These are phyloP conservation scores for Drosophila trapezifrons DNA, from an alignment of 1,140 invertebrate species.

Conservation along the genomic window DNA sequence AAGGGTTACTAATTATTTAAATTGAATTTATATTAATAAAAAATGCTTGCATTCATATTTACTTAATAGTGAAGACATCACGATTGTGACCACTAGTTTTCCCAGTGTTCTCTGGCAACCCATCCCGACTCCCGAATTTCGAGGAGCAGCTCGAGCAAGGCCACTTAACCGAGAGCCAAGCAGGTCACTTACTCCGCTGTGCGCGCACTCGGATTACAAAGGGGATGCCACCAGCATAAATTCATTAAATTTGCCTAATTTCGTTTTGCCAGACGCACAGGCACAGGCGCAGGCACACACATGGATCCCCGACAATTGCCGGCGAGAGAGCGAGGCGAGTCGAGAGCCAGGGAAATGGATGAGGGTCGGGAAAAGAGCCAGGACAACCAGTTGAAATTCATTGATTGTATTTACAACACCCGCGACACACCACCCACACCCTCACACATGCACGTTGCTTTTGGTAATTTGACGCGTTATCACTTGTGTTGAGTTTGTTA, in stretches of 20 bases:
- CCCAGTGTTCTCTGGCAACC: neutral
- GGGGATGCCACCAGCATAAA: constrained; percentile 80
- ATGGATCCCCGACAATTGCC: constrained; percentile 48
- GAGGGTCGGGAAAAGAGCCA: constrained; percentile 41
- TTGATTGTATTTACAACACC: constrained; percentile 81
- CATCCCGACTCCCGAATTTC: neutral
- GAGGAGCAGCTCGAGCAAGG: constrained; percentile 43
- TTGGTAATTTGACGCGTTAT: constrained; percentile 83
- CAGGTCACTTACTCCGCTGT: constrained; percentile 72
- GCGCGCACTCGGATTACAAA: constrained; percentile 76
- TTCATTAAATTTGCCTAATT: constrained; percentile 83
- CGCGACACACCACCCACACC: constrained; percentile 35
- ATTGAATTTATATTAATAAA: too few species aligned
- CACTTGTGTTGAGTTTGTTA: constrained; percentile 82
- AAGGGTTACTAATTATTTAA: too few species aligned
- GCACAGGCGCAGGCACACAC: constrained; percentile 8
- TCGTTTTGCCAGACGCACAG: constrained; percentile 63
- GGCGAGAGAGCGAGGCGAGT: constrained; percentile 7
- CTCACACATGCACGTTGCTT: constrained; percentile 27
- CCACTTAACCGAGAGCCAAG: constrained; percentile 72
- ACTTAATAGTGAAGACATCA: neutral
- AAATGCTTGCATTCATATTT: too few species aligned
- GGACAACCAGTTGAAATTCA: constrained; percentile 82
- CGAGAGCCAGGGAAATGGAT: constrained; percentile 37
- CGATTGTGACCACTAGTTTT: neutral